These are phyloP conservation scores for Trachelus iudaicus DNA, from an alignment of 2,888 invertebrate species.

Conservation along the genomic window DNA sequence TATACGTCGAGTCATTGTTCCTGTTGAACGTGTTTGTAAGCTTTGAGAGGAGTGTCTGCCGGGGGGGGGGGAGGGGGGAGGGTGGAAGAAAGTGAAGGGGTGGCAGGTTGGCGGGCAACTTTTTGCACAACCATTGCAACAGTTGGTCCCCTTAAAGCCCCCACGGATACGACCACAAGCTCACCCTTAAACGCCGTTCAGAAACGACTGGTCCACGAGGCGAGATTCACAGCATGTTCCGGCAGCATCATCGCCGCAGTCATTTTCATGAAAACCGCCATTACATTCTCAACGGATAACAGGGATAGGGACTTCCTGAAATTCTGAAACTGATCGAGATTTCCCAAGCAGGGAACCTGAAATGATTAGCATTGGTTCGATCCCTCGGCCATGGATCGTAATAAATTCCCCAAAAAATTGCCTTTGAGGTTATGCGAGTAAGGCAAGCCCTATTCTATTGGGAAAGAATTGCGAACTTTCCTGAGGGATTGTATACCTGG, in stretches of 20 bases:
- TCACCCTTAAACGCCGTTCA: slow-evolving; percentile 50
- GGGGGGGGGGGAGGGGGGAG: not conserved
- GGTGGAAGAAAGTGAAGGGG: slow-evolving; percentile 14
- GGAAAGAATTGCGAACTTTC: not conserved
- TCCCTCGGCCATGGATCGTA: not conserved
- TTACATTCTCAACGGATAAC: not conserved
- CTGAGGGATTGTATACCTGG: no score
- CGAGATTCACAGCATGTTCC: not conserved
- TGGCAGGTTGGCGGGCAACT: slow-evolving; percentile 43
- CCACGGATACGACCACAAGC: slow-evolving; percentile 30
- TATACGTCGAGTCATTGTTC: slow-evolving; percentile 35
- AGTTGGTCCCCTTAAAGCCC: slow-evolving; percentile 59
- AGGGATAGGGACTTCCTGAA: not conserved
- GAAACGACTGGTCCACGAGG: slow-evolving; percentile 33
- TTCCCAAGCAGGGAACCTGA: not conserved
- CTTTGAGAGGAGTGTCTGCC: slow-evolving; percentile 8
- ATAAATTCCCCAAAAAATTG: not conserved
- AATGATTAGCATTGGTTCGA: not conserved
- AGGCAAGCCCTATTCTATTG: not conserved
- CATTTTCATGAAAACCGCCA: not conserved
- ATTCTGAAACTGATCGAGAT: not conserved
- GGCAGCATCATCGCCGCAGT: not conserved
- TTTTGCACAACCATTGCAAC: slow-evolving; percentile 56
- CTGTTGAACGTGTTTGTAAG: slow-evolving; percentile 37
- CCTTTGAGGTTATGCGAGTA: not conserved